Evolutionary conservation across 2,797 vertebrate species (phyloP).

Genomic region (Harpia harpyja): DNA sequence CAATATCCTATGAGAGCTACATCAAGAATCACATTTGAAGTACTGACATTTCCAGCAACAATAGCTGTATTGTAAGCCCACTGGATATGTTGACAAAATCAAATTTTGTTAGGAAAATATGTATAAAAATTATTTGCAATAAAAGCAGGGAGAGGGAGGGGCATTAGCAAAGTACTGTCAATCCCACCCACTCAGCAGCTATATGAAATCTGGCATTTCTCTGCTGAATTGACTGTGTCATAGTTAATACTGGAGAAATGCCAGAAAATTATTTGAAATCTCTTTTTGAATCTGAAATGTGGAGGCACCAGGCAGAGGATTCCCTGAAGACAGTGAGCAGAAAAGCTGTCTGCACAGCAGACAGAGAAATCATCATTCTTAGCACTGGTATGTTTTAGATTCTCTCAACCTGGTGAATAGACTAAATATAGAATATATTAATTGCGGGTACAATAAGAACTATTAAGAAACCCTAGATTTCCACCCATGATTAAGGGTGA

Average conservation of each 20-base stretch:
- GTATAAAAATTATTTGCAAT: neutral
- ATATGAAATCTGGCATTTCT: neutral
- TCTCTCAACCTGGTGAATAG: neutral
- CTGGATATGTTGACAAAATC: conserved; percentile 1
- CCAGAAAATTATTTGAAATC: conserved; percentile 8
- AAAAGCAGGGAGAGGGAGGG: neutral
- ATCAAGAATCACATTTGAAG: neutral
- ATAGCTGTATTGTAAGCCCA: neutral
- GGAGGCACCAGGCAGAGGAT: neutral
- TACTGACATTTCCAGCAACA: conserved; percentile 50
- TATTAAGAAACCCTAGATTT: neutral
- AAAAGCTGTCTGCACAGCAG: neutral
- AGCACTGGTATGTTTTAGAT: neutral
- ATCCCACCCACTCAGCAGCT: neutral
- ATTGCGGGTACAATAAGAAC: neutral
- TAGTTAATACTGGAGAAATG: neutral
- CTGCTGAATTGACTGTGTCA: neutral
- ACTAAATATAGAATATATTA: neutral
- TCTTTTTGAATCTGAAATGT: neutral
- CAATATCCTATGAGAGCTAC: neutral
- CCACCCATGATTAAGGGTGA: neutral
- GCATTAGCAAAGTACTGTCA: neutral
- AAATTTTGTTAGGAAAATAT: neutral
- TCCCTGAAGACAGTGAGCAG: neutral
- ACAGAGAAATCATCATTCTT: neutral